These are phyloP conservation scores for Toxotes lorentzi DNA, from an alignment of 2,797 vertebrate species.

Conservation along the genomic window DNA sequence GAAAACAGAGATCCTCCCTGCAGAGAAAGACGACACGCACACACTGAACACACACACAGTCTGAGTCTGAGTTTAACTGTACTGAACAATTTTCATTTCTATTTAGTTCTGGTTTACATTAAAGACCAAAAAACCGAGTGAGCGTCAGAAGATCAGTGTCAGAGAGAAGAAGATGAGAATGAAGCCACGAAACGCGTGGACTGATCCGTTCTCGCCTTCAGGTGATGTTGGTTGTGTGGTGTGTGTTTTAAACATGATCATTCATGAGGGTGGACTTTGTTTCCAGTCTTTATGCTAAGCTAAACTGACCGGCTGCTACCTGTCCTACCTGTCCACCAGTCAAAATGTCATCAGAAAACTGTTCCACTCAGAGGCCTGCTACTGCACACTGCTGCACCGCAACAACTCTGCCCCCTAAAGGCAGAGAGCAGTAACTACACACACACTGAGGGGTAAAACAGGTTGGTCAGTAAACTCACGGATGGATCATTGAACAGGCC, in stretches of 20 bases:
- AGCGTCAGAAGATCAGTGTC: not conserved
- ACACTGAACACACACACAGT: not conserved
- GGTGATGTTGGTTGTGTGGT: not conserved
- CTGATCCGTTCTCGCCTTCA: not conserved
- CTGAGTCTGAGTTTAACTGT: conserved; percentile 5
- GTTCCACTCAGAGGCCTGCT: too few species aligned
- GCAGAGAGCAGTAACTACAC: not conserved
- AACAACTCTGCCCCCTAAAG: not conserved
- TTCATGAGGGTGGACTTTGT: too few species aligned
- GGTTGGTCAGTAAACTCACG: too few species aligned
- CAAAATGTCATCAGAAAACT: too few species aligned
- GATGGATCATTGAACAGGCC: too few species aligned
- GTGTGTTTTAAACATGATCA: not conserved
- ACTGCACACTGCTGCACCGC: too few species aligned
- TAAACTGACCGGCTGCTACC: too few species aligned
- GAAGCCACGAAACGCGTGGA: too few species aligned
- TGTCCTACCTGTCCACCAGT: too few species aligned
- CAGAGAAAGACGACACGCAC: conserved; percentile 39
- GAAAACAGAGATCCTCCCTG: conserved; percentile 13
- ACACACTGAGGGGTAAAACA: too few species aligned
- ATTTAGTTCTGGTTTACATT: conserved; percentile 6
- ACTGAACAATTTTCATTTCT: not conserved
- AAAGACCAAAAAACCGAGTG: not conserved
- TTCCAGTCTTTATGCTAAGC: too few species aligned
- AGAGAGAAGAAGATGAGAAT: not conserved